phyloP scores from a whole-genome alignment of 2,888 invertebrate species.

The Cantharis nigra region DNA sequence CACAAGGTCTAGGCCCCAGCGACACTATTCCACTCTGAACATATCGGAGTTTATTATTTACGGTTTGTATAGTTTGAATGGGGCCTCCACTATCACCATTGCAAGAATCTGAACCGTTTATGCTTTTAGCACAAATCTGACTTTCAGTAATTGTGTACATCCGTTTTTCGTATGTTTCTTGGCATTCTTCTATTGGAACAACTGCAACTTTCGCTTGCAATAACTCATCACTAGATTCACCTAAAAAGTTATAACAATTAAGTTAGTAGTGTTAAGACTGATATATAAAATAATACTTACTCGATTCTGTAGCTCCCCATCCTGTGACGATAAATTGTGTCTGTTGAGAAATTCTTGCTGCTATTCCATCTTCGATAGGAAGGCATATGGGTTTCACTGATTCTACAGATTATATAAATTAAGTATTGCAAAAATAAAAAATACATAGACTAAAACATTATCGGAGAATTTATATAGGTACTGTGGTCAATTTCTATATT shows the following conservation, averaged over 20 bases:
- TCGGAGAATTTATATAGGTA: too few relatives aligned
- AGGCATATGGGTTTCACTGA: conserved; percentile 58
- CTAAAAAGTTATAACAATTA: not conserved
- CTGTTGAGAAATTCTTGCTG: conserved; percentile 53
- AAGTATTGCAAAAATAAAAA: too few relatives aligned
- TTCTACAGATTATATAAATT: conserved; percentile 31
- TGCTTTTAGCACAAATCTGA: conserved; percentile 69
- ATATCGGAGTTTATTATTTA: conserved; percentile 52
- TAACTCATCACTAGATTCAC: not conserved
- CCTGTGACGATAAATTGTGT: conserved; percentile 68
- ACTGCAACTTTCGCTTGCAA: conserved; percentile 21
- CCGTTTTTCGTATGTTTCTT: conserved; percentile 40
- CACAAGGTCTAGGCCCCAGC: conserved; percentile 56
- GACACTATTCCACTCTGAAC: conserved; percentile 64
- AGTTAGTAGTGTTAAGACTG: not conserved
- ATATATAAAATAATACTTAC: conserved; percentile 27
- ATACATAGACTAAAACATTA: too few relatives aligned
- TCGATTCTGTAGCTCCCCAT: conserved; percentile 69
- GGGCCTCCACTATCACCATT: conserved; percentile 74
- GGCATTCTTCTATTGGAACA: conserved; percentile 48
- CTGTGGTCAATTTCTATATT: too few relatives aligned
- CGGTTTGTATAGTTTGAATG: conserved; percentile 48
- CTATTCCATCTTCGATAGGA: conserved; percentile 45
- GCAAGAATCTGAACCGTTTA: conserved; percentile 64
- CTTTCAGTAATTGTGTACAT: conserved; percentile 38